Percentiles rank a stretch among this genome's conserved stretches.
phyloP scores from a whole-genome alignment of 2,797 vertebrate species.

The Cryptoprocta ferox region DNA sequence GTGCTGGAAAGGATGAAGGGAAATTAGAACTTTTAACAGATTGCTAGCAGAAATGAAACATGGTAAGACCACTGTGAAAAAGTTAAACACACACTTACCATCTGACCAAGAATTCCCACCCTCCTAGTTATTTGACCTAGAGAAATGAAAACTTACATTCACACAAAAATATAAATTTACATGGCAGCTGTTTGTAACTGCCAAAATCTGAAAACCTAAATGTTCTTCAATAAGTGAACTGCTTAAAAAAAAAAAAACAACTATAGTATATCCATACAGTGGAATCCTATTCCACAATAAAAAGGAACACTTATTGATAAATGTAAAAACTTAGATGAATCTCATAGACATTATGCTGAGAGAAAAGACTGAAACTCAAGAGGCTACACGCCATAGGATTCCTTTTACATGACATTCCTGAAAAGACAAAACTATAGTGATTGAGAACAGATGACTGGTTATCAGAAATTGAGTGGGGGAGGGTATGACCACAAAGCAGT shows the following conservation, averaged over 20 bases:
- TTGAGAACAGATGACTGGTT: background rate
- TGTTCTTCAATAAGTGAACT: background rate
- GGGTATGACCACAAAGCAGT: background rate
- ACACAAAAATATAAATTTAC: background rate
- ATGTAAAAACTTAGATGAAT: background rate
- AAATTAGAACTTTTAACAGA: background rate
- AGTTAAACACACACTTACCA: background rate
- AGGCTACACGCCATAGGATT: background rate
- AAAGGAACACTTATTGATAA: background rate
- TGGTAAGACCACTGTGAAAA: background rate
- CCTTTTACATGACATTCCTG: background rate
- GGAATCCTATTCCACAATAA: background rate
- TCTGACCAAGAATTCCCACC: background rate
- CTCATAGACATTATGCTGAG: background rate
- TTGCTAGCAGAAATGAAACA: background rate
- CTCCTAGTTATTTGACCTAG: background rate
- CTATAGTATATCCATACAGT: background rate
- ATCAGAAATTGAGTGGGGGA: background rate
- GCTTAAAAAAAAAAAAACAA: background rate
- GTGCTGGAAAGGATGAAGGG: background rate
- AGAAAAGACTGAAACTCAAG: slow-evolving; percentile 8
- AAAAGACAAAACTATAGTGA: background rate
- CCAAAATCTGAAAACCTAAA: background rate
- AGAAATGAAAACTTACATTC: background rate
- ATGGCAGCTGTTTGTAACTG: background rate